These are phyloP conservation scores for Euborellia annulipes DNA, from an alignment of 1,140 invertebrate genomes.

Conservation along the genomic window DNA sequence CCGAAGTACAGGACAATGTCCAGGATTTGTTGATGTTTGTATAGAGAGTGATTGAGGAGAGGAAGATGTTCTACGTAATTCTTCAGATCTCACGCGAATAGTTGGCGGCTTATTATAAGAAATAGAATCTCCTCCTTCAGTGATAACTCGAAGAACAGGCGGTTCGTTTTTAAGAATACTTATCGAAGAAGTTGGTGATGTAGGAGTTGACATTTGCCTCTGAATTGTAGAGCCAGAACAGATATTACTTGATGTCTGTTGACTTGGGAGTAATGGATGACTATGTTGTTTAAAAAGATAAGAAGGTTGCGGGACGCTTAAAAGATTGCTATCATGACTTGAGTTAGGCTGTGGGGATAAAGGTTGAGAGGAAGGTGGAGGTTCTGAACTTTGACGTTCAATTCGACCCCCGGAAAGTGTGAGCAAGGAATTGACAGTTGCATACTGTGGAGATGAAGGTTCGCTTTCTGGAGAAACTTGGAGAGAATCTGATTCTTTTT, in stretches of 20 bases:
- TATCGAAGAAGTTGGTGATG: conserved; percentile 12
- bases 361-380: conserved; percentile 26
- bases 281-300: conserved; percentile 48
- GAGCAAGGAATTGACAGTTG: conserved; percentile 24
- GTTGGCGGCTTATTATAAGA: conserved; percentile 13
- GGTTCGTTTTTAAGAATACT: not conserved
- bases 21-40: conserved; percentile 15
- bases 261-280: conserved; percentile 40
- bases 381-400: conserved; percentile 40
- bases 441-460: conserved; percentile 27
- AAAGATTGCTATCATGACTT: conserved; percentile 31
- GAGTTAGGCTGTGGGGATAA: conserved; percentile 19
- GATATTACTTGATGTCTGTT: conserved; percentile 22
- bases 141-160: conserved; percentile 1
- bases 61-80: conserved; percentile 20
- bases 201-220: conserved; percentile 35
- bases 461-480: conserved; percentile 35
- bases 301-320: conserved; percentile 37
- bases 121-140: too few relatives aligned
- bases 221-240: conserved; percentile 23
- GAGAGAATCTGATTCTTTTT: conserved; percentile 36
- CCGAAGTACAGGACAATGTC: conserved; percentile 61
- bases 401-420: conserved; percentile 27
- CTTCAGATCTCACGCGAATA: conserved; percentile 32
- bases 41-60: conserved; percentile 9